Evolutionary conservation across 2,888 invertebrate genomes (phyloP).

Genomic region (Polydrusus tereticollis): DNA sequence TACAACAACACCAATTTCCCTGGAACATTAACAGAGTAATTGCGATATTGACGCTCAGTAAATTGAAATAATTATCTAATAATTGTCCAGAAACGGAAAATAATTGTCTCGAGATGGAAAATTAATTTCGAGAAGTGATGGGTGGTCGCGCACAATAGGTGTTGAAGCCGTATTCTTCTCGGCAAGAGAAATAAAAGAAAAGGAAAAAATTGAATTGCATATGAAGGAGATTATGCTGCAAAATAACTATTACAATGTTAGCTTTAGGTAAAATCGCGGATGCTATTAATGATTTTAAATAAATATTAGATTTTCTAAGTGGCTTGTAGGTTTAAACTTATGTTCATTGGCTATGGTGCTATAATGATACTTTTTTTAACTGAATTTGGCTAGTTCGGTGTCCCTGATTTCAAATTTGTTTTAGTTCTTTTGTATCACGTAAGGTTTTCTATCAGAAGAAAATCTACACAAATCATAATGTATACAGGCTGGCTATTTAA

Average conservation of each 20-base stretch:
- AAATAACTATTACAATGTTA: neutral
- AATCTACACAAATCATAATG: too few species aligned
- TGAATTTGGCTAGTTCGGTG: too few species aligned
- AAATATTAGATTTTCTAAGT: too few species aligned
- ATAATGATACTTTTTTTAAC: too few species aligned
- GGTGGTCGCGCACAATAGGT: neutral
- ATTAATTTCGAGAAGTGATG: neutral
- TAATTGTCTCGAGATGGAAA: conserved; percentile 14
- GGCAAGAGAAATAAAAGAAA: conserved; percentile 1
- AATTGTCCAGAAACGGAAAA: conserved; percentile 24
- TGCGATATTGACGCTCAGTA: conserved; percentile 9
- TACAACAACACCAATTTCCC: neutral
- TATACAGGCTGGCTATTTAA: too few species aligned
- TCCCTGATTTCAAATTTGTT: too few species aligned
- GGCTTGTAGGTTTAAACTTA: too few species aligned
- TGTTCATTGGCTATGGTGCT: too few species aligned
- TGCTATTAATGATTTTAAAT: too few species aligned
- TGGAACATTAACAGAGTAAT: conserved; percentile 3
- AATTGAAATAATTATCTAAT: conserved; percentile 30
- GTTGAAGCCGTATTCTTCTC: neutral
- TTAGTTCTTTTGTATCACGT: too few species aligned
- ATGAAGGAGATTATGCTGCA: neutral
- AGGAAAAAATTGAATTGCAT: neutral
- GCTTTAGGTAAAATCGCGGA: neutral
- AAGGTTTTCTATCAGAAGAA: too few species aligned